These are phyloP conservation scores for Phalloptychus januarius DNA, from an alignment of 2,797 vertebrate species.

Conservation along the genomic window DNA sequence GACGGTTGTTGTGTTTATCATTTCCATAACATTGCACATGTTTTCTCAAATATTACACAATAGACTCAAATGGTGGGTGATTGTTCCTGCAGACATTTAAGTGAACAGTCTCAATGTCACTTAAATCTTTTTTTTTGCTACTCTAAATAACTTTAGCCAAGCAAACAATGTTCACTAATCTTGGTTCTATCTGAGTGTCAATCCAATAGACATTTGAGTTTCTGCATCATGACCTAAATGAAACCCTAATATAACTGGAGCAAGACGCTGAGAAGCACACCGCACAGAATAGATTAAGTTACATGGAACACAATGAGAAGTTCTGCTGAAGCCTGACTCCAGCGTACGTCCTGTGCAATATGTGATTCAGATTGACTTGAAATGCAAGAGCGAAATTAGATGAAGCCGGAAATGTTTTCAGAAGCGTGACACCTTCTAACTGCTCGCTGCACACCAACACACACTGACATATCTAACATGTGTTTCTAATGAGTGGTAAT, in stretches of 20 bases:
- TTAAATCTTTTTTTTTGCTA: background rate
- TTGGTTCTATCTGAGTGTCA: too few relatives aligned
- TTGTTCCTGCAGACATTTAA: background rate
- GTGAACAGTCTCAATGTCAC: background rate
- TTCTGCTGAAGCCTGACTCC: background rate
- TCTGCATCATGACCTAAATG: background rate
- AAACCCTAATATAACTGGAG: background rate
- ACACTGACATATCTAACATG: slow-evolving; percentile 58
- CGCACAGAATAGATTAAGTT: slow-evolving; percentile 7
- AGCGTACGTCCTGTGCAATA: background rate
- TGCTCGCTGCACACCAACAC: slow-evolving; percentile 43
- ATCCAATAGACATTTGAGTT: background rate
- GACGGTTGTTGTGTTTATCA: background rate
- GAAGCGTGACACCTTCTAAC: slow-evolving; percentile 71
- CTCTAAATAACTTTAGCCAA: background rate
- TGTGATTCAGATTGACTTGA: slow-evolving; percentile 33
- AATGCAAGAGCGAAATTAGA: slow-evolving; percentile 48
- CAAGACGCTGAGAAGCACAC: background rate
- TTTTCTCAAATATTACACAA: background rate
- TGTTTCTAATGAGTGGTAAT: slow-evolving; percentile 74
- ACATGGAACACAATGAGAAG: slow-evolving; percentile 3
- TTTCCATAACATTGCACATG: background rate
- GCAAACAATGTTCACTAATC: background rate
- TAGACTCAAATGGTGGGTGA: background rate
- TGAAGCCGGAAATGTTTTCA: slow-evolving; percentile 76